A percentile compares a stretch with the other conserved stretches of the same genome.
phyloP scores from a whole-genome alignment of 1,140 invertebrate genomes.

The Samia ricini region DNA sequence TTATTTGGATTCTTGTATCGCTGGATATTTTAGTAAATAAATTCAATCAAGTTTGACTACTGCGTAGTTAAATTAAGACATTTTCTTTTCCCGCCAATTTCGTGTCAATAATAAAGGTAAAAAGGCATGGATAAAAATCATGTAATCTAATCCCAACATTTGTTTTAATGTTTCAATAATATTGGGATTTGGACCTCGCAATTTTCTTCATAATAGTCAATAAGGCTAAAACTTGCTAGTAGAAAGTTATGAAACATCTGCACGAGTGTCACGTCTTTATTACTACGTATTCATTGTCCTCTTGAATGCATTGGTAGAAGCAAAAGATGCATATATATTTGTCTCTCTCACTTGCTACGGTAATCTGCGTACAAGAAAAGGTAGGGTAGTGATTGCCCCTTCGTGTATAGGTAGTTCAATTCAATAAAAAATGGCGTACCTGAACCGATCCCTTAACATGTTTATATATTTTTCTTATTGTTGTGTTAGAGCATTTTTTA shows the following conservation, averaged over 20 bases:
- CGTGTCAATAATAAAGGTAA: conserved; percentile 50
- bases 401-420: conserved; percentile 65
- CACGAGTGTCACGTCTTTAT: conserved; percentile 75
- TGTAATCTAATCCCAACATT: conserved; percentile 29
- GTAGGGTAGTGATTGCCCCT: conserved; percentile 44
- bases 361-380: conserved; percentile 45
- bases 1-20: conserved; percentile 48
- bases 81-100: conserved; percentile 68
- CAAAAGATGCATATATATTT: conserved; percentile 39
- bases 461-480: conserved; percentile 73
- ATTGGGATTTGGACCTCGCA: conserved; percentile 53
- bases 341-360: conserved; percentile 43
- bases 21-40: conserved; percentile 35
- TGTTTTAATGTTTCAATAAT: conserved; percentile 73
- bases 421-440: conserved; percentile 73
- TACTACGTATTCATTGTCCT: conserved; percentile 74
- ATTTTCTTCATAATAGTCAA: conserved; percentile 67
- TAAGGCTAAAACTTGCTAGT: conserved; percentile 65
- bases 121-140: not conserved
- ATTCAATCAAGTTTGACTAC: conserved; percentile 49
- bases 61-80: conserved; percentile 63
- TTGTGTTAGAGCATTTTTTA: conserved; percentile 57
- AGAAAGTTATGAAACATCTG: conserved; percentile 74
- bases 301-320: conserved; percentile 50
- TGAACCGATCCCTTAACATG: conserved; percentile 69